phyloP scores from a whole-genome alignment of 2,888 invertebrate genomes.

The Trissoscelio sp. region DNA sequence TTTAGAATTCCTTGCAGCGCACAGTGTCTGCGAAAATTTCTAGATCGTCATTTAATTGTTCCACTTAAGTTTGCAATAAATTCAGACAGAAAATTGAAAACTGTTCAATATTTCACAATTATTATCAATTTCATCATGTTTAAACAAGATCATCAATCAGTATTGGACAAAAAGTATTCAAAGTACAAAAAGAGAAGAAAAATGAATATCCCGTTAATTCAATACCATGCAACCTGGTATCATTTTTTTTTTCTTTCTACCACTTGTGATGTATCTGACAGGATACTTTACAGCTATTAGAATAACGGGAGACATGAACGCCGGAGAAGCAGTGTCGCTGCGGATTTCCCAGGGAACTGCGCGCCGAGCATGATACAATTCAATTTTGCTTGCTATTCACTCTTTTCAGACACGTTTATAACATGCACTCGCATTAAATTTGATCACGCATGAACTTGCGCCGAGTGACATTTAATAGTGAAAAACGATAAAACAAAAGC shows the following conservation, averaged over 20 bases:
- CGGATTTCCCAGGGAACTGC: constrained; percentile 51
- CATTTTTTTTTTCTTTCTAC: constrained; percentile 29
- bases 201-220: constrained; percentile 30
- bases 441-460: constrained; percentile 40
- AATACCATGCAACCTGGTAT: constrained; percentile 1
- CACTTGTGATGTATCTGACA: constrained; percentile 47
- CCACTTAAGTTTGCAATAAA: not conserved
- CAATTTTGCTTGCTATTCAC: constrained; percentile 44
- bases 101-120: constrained; percentile 2
- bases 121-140: no score
- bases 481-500: not conserved
- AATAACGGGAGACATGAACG: constrained; percentile 79
- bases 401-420: constrained; percentile 29
- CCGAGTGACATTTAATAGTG: constrained; percentile 8
- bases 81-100: not conserved
- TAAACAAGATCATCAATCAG: not conserved
- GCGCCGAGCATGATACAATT: constrained; percentile 51
- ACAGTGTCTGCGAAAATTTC: not conserved
- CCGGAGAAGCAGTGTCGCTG: constrained; percentile 71
- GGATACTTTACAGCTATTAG: constrained; percentile 72
- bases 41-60: constrained; percentile 21
- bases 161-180: not conserved
- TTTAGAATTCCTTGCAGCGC: constrained; percentile 37
- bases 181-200: not conserved
- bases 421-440: constrained; percentile 30